Percentiles rank a stretch among this genome's conserved stretches.
phyloP scores from a whole-genome alignment of 2,797 vertebrate genomes.

The Esox lucius region DNA sequence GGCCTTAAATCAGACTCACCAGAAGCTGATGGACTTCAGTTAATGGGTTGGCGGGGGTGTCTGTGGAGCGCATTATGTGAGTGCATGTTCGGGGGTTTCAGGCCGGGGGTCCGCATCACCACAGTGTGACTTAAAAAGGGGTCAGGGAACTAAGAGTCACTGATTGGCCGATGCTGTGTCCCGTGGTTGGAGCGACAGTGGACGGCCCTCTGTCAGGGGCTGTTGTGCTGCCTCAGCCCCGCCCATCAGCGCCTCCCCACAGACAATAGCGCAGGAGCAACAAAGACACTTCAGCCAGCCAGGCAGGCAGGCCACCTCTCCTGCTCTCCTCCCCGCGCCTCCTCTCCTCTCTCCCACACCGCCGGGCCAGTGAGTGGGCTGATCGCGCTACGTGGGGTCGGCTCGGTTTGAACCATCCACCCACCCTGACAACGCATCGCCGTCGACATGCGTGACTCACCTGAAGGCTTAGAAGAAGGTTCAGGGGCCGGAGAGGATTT shows the following conservation, averaged over 20 bases:
- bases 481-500: background rate
- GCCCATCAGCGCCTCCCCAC: constrained; percentile 83
- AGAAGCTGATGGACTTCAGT: background rate
- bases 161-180: background rate
- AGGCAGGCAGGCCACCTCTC: constrained; percentile 68
- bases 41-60: background rate
- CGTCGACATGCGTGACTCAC: background rate
- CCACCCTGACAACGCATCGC: background rate
- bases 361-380: constrained; percentile 18
- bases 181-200: constrained; percentile 21
- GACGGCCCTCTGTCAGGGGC: constrained; percentile 57
- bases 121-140: too few species aligned
- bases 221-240: constrained; percentile 83
- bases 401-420: background rate
- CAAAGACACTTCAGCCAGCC: constrained; percentile 63
- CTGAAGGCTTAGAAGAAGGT: background rate
- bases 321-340: constrained; percentile 33
- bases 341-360: constrained; percentile 37
- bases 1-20: too few species aligned
- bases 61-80: background rate
- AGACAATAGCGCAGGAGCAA: constrained; percentile 99
- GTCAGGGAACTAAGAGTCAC: too few species aligned
- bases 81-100: background rate
- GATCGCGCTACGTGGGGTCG: background rate
- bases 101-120: too few species aligned